Base-by-base conservation (phyloP, 2,888 invertebrate species). In the Cantharis lateralis region DNA sequence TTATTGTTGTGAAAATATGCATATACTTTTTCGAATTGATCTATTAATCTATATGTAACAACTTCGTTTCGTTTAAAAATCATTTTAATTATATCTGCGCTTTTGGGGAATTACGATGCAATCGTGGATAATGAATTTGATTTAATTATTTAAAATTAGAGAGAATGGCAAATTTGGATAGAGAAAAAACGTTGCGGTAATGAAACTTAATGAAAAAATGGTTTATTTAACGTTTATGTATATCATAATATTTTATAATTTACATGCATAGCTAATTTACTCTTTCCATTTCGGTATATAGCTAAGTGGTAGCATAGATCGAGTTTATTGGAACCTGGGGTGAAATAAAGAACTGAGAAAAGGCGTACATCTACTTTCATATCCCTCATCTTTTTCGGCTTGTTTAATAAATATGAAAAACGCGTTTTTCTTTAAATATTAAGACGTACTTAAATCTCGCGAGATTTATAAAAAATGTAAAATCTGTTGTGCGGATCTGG, bases 311-410 rank as follows among this genome's bases (percentile, higher is more conserved):
- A 77, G 79, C 83, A 81, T 83, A 83, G 82, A 83, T 83, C 82
- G 82, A 77, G 77, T 81, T 83, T 83, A 83, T 83, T 81, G 83
- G 82, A 80, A 82, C 82, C 82, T 75, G 77, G 83, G 83, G 83
- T 83, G 82, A 82, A 82, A 83, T 83, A 83, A 83, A 83, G 83
- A 82, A 79, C 79, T 75, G 68, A 74, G 75, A 72, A 78, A 72
- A 74, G 78, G 74, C 77, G 74, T 32, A 74, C 70, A 70, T 75
- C 71, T 71, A 66, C 74, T 28, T 75, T 70, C 32, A 68, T 75
- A 71, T 75, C 64, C 75, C 66, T 75, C 75, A 75, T 75, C 70
- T 75, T 71, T 71, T 70, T 68, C 70, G 62, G 64, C 63, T 48
- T 61, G 66, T 61, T 70, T 71, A 75, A 75, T 75, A 75, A 71